These are phyloP conservation scores for Amblyopsis hoosieri DNA, from an alignment of 2,797 vertebrate genomes.

Conservation along the genomic window DNA sequence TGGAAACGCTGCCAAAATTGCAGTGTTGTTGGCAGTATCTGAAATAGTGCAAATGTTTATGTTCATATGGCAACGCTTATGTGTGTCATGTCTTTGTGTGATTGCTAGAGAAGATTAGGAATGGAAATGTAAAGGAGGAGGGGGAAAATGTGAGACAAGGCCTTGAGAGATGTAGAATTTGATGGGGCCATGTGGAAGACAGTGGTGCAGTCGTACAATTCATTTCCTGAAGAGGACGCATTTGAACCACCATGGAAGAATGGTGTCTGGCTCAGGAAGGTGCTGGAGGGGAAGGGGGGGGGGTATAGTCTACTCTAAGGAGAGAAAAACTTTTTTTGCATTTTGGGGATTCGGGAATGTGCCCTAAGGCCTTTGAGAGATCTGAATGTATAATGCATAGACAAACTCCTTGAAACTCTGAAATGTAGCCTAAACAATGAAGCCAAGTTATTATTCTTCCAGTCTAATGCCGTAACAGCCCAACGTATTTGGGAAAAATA, in stretches of 20 bases:
- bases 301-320: no score
- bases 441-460: background rate
- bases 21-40: conserved; percentile 15
- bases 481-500: background rate
- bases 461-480: background rate
- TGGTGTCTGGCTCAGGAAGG: background rate
- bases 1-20: conserved; percentile 31
- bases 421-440: background rate
- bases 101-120: conserved; percentile 6
- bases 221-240: conserved; percentile 3
- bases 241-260: background rate
- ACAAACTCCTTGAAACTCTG: conserved; percentile 5
- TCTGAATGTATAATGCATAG: background rate
- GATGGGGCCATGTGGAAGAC: conserved; percentile 14
- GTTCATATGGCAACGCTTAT: conserved; percentile 33
- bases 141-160: conserved; percentile 1
- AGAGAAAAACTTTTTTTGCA: background rate
- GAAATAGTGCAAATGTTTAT: conserved; percentile 37
- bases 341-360: background rate
- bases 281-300: background rate
- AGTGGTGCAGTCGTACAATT: background rate
- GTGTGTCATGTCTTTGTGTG: conserved; percentile 23
- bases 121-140: background rate
- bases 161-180: conserved; percentile 5
- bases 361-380: background rate